Evolutionary conservation across 1,140 invertebrate species (phyloP).

Genomic region (Ips nitidus): DNA sequence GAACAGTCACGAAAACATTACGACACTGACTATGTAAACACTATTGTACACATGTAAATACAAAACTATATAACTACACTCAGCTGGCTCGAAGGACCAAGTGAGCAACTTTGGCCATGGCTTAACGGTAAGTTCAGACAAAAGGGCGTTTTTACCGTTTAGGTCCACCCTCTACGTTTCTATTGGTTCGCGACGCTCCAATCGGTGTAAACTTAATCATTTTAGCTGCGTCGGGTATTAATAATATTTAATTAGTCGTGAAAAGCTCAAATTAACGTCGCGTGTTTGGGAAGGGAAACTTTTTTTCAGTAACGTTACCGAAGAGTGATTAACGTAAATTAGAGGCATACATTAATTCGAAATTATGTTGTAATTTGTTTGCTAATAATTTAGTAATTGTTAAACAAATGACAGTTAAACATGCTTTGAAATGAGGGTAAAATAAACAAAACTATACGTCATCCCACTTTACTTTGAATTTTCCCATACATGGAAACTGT

Average conservation of each 20-base stretch:
- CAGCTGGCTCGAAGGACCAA: constrained; percentile 16
- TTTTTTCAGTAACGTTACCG: constrained; percentile 13
- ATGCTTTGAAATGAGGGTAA: no score
- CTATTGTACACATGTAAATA: not conserved
- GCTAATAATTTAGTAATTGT: no score
- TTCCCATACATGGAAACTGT: no score
- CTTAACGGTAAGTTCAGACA: constrained; percentile 23
- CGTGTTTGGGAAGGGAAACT: constrained; percentile 22
- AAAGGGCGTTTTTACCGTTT: constrained; percentile 23
- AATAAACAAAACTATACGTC: no score
- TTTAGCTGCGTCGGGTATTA: constrained; percentile 31
- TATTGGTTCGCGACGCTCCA: constrained; percentile 37
- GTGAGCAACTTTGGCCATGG: constrained; percentile 11
- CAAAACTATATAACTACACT: not conserved
- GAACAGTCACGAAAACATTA: not conserved
- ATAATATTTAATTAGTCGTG: constrained; percentile 45
- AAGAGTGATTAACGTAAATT: constrained; percentile 20
- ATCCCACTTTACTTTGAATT: no score
- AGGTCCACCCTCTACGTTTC: constrained; percentile 32
- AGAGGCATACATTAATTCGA: not conserved
- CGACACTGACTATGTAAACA: not conserved
- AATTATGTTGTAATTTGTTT: no score
- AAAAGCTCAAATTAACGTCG: constrained; percentile 36
- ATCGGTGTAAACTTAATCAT: constrained; percentile 33
- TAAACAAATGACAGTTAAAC: no score